Conservation (phyloP, 1,140 invertebrate species). For the Drosophila sulfurigaster region DNA sequence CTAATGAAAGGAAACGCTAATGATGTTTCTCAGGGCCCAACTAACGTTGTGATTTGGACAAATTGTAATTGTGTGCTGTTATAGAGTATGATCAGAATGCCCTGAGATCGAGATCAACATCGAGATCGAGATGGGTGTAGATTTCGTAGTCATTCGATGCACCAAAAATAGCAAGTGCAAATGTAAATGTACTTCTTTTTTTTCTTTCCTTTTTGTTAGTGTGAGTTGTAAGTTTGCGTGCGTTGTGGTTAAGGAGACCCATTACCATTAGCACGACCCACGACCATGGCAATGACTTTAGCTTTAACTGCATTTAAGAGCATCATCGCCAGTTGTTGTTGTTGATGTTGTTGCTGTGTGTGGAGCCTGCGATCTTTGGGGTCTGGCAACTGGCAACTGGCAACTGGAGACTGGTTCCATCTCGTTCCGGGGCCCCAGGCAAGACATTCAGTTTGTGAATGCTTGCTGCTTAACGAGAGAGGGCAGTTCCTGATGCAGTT, state of each 20-base stretch:
- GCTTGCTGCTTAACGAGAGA: slow-evolving; percentile 46
- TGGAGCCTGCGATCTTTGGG: neutral
- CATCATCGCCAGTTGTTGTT: slow-evolving; percentile 37
- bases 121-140: neutral
- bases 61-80: slow-evolving; percentile 5
- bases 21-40: neutral
- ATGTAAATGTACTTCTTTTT: neutral
- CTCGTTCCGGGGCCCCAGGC: slow-evolving; percentile 39
- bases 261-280: slow-evolving; percentile 62
- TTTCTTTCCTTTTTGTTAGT: neutral
- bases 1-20: neutral
- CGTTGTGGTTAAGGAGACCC: slow-evolving; percentile 39
- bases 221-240: slow-evolving; percentile 16
- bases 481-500: slow-evolving; percentile 59
- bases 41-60: neutral
- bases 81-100: neutral
- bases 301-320: slow-evolving; percentile 51
- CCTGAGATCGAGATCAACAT: neutral
- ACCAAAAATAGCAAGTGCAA: slow-evolving; percentile 40
- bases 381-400: neutral
- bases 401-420: slow-evolving; percentile 8
- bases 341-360: neutral
- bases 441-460: neutral
- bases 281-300: slow-evolving; percentile 72
- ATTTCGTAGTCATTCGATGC: slow-evolving; percentile 15